Evolutionary conservation across 2,888 invertebrate species (phyloP).

Genomic region (Coelopa pilipes): DNA sequence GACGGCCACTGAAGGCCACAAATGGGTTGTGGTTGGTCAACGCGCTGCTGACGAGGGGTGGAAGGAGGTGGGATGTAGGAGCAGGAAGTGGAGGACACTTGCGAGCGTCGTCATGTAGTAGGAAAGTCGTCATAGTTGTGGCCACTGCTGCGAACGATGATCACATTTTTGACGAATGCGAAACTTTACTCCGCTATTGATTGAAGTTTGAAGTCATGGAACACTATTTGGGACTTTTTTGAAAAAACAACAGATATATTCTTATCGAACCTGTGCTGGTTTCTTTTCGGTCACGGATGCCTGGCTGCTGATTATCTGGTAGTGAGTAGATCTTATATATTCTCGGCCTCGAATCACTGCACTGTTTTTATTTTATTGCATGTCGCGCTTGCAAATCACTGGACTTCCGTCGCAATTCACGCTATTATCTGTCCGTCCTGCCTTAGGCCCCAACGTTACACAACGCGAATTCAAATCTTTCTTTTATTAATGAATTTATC

Average conservation of each 20-base stretch:
- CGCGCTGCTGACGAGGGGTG: background rate
- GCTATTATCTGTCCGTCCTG: background rate
- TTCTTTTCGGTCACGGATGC: background rate
- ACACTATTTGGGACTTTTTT: background rate
- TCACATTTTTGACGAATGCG: constrained; percentile 1
- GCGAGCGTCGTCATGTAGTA: no score
- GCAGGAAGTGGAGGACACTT: background rate
- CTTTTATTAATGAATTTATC: background rate
- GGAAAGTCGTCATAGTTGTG: background rate
- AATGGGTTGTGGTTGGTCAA: background rate
- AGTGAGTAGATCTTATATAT: background rate
- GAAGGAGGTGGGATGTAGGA: background rate
- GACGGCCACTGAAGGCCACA: background rate
- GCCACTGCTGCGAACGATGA: background rate
- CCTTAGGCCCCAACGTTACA: background rate
- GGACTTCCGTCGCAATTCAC: background rate
- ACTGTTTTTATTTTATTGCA: background rate
- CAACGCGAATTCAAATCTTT: background rate
- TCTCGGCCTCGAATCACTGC: background rate
- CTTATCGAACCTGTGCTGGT: background rate
- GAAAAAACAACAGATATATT: background rate
- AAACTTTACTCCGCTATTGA: background rate
- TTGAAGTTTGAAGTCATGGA: background rate
- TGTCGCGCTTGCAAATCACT: background rate
- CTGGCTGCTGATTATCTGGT: background rate